Base-by-base conservation (phyloP, 2,888 invertebrate species). In the Hermaeophaga mercurialis region DNA sequence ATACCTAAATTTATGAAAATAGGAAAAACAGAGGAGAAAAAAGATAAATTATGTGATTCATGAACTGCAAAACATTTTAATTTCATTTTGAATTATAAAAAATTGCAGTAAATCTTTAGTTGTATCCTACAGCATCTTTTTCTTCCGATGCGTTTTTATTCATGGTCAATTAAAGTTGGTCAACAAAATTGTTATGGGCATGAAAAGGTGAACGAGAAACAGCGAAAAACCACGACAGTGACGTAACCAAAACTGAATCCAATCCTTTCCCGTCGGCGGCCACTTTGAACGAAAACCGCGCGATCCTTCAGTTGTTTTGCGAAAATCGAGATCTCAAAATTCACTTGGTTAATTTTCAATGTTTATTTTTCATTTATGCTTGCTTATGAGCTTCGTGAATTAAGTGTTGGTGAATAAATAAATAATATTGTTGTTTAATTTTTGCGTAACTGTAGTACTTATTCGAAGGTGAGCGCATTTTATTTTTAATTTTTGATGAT, bases 101-200 rank as follows among this genome's bases (percentile, higher is more conserved):
- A n/a, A n/a, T n/a, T n/a, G n/a, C n/a, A n/a, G n/a, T n/a, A n/a
- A n/a, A n/a, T n/a, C n/a, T n/a, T n/a, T n/a, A n/a, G n/a, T n/a
- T n/a, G n/a, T n/a, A n/a, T n/a, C n/a, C n/a, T 36, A 17, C 15
- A 39, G 11, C 18, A 41, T 18, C 33, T 38, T 38, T 58, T 45
- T 50, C 52, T 54, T 55, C 38, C 31, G 54, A 60, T 43, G 44
- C 41, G 26, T 52, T 54, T 53, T 56, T 33, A 5, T 33, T 62
- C 66, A 66, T 59, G 64, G 66, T 64, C 66, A 66, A 52, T 58
- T 38, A 39, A 47, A 47, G 58, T 54, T 55, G 62, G 61, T 61
- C 62, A 61, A 59, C 60, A 55, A 48, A 36, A 47, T 52, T n/a
- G 38, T 38, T 61, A 56, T 61, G 61, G 61, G 39, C 58, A 61